Percentiles rank a stretch among this genome's conserved stretches.
These are phyloP conservation scores for Thymallus thymallus DNA, from an alignment of 2,113 vertebrate genomes.

Conservation along the genomic window DNA sequence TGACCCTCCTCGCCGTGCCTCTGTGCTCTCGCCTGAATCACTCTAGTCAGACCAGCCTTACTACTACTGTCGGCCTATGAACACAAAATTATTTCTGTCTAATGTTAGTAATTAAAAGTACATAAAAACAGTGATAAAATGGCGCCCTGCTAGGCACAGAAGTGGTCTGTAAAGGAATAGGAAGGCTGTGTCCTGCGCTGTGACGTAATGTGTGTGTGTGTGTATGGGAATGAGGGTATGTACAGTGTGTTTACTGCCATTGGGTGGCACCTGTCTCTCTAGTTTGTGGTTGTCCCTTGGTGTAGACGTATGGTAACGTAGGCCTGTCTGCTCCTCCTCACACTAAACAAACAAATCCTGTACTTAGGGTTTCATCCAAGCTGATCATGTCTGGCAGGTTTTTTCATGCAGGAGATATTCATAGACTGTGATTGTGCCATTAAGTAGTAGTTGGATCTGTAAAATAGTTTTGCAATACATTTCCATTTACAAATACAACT, in stretches of 20 bases:
- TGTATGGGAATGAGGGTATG: background rate
- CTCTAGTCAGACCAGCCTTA: conserved; percentile 20
- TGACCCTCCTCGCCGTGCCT: conserved; percentile 19
- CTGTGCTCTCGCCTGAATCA: conserved; percentile 38
- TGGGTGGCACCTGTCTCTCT: conserved; percentile 58
- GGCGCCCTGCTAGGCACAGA: conserved; percentile 25
- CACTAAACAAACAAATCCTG: background rate
- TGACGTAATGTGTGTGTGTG: conserved; percentile 35
- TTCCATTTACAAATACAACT: conserved; percentile 34
- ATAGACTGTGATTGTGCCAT: conserved; percentile 30
- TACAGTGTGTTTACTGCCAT: background rate
- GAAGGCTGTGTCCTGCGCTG: conserved; percentile 31
- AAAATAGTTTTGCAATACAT: conserved; percentile 49
- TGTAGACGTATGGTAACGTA: background rate
- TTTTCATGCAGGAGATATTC: background rate
- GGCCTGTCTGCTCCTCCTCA: background rate
- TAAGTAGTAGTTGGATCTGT: conserved; percentile 27
- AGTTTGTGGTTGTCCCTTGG: background rate
- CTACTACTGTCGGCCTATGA: conserved; percentile 6
- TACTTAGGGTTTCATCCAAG: background rate
- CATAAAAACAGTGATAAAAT: conserved; percentile 41
- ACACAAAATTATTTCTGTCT: conserved; percentile 37
- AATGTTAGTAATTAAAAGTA: conserved; percentile 46
- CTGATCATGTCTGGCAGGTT: background rate
- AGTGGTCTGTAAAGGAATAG: conserved; percentile 33